A percentile compares a stretch with the other conserved stretches of the same genome.
Conservation (phyloP, 2,888 invertebrate genomes). For the Metacarcinus magister region DNA sequence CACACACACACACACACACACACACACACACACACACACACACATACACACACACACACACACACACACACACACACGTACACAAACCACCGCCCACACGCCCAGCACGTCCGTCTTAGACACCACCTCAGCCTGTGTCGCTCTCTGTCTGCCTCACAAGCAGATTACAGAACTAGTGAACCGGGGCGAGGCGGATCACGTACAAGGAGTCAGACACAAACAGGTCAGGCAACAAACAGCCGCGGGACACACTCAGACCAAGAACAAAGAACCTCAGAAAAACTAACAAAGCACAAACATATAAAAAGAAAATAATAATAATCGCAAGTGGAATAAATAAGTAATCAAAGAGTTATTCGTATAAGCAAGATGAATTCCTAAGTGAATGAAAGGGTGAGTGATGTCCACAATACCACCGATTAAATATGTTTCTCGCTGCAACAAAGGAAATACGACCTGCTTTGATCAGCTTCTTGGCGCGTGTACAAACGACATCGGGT, state of each 20-base stretch:
- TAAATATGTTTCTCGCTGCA: neutral
- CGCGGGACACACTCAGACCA: neutral
- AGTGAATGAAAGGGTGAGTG: neutral
- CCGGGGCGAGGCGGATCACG: neutral
- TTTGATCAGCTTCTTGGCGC: neutral
- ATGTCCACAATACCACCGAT: neutral
- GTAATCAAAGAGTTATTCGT: neutral
- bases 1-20: neutral
- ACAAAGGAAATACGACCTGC: neutral
- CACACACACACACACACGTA: neutral
- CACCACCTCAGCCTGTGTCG: neutral
- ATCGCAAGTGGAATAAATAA: neutral
- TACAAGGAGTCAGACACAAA: conserved; percentile 5
- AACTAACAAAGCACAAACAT: neutral
- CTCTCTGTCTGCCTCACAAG: neutral
- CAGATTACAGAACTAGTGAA: neutral
- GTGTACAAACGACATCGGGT: neutral
- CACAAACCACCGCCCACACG: neutral
- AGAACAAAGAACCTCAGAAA: neutral
- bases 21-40: conserved; percentile 26
- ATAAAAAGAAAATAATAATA: neutral
- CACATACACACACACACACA: neutral
- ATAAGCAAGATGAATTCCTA: neutral
- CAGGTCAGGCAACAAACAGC: neutral
- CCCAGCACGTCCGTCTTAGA: neutral